phyloP scores from a whole-genome alignment of 2,113 vertebrate genomes.

The Cololabis saira region DNA sequence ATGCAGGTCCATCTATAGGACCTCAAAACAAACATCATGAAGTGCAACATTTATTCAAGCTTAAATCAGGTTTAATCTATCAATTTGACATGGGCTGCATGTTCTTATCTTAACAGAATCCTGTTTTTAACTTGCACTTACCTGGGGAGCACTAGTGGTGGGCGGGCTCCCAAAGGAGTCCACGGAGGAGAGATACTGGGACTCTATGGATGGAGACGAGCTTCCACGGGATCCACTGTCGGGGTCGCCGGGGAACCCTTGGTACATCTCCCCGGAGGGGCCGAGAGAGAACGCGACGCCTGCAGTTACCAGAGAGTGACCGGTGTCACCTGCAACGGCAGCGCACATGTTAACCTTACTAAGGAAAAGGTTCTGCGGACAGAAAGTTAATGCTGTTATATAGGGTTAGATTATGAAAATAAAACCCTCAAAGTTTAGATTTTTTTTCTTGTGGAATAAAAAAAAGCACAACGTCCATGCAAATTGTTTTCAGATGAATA shows the following conservation, averaged over 20 bases:
- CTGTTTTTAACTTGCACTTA: constrained; percentile 58
- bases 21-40: too few relatives aligned
- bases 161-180: constrained; percentile 95
- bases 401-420: neutral
- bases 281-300: constrained; percentile 80
- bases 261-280: constrained; percentile 93
- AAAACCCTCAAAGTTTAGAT: too few relatives aligned
- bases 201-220: constrained; percentile 93
- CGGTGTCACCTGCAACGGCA: constrained; percentile 75
- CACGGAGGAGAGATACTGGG: constrained; percentile 94
- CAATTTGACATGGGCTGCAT: too few relatives aligned
- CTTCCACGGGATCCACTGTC: constrained; percentile 93
- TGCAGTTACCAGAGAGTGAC: constrained; percentile 79
- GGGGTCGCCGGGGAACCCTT: constrained; percentile 94
- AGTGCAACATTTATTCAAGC: too few relatives aligned
- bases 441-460: too few relatives aligned
- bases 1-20: too few relatives aligned
- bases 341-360: constrained; percentile 39
- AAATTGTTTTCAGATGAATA: too few relatives aligned
- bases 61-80: too few relatives aligned
- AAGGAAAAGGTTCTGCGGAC: constrained; percentile 18
- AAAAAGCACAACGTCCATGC: too few relatives aligned
- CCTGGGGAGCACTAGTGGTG: constrained; percentile 89
- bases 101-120: too few relatives aligned
- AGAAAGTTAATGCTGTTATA: constrained; percentile 46